phyloP scores from a whole-genome alignment of 2,888 invertebrate species.

The Fabriciana adippe region DNA sequence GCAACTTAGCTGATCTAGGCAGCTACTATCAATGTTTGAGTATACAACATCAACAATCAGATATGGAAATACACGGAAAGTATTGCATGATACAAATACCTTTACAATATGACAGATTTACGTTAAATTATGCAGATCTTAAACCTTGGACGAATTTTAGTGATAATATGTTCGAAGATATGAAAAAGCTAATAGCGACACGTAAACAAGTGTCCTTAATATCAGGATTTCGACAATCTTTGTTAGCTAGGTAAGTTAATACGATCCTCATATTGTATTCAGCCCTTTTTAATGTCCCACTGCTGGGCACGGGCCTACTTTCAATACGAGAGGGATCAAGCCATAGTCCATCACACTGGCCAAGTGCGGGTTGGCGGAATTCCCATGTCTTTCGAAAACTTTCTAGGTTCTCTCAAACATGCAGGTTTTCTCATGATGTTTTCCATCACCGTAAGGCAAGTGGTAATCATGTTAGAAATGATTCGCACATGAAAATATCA shows the following conservation, averaged over 20 bases:
- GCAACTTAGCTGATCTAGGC: constrained; percentile 67
- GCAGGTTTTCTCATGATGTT: too few species aligned
- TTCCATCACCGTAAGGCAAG: too few species aligned
- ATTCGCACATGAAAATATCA: too few species aligned
- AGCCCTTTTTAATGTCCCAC: too few species aligned
- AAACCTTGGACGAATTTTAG: not conserved
- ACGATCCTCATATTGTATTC: too few species aligned
- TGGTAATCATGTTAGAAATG: too few species aligned
- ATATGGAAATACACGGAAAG: constrained; percentile 63
- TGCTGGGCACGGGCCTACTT: too few species aligned
- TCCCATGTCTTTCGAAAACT: too few species aligned
- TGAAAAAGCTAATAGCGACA: not conserved
- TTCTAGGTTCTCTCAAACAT: too few species aligned
- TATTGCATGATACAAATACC: constrained; percentile 62
- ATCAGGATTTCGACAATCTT: constrained; percentile 4
- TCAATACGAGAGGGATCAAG: too few species aligned
- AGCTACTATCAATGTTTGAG: constrained; percentile 61
- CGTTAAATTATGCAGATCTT: not conserved
- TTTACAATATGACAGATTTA: constrained; percentile 42
- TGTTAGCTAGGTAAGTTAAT: constrained; percentile 10
- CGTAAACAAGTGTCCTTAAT: constrained; percentile 18
- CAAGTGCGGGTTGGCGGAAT: too few species aligned
- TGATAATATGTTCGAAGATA: not conserved
- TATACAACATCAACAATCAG: constrained; percentile 45
- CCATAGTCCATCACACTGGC: too few species aligned